These are phyloP conservation scores for Heliconius nattereri DNA, from an alignment of 1,140 invertebrate species.

Conservation along the genomic window DNA sequence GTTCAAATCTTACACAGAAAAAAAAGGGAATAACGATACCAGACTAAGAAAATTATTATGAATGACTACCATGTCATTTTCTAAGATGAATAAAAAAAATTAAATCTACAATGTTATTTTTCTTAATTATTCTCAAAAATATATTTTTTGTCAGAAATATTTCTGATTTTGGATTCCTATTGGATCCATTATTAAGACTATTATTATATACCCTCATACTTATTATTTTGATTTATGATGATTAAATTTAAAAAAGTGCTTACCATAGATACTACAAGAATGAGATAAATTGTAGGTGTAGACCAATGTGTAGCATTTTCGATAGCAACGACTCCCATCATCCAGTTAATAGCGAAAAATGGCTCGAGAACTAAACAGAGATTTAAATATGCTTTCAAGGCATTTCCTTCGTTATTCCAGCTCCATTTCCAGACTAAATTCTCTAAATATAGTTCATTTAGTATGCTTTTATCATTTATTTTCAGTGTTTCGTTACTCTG, in stretches of 20 bases:
- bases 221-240: background rate
- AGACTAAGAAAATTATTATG: too few relatives aligned
- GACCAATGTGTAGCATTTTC: conserved; percentile 84
- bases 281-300: conserved; percentile 83
- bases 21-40: too few relatives aligned
- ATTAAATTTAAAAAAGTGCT: conserved; percentile 39
- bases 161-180: too few relatives aligned
- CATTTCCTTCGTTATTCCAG: conserved; percentile 74
- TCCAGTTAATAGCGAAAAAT: conserved; percentile 85
- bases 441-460: conserved; percentile 71
- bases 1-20: too few relatives aligned
- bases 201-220: background rate
- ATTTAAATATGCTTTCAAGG: conserved; percentile 79
- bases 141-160: too few relatives aligned
- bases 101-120: too few relatives aligned
- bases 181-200: too few relatives aligned
- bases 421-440: conserved; percentile 73
- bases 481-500: background rate
- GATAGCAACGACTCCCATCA: conserved; percentile 86
- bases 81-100: too few relatives aligned
- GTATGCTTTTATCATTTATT: conserved; percentile 48
- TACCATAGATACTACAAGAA: conserved; percentile 81
- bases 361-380: conserved; percentile 83
- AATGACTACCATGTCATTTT: too few relatives aligned
- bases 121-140: too few relatives aligned